Evolutionary conservation across 2,797 vertebrate genomes (phyloP).

Genomic region (Nannoperca australis): DNA sequence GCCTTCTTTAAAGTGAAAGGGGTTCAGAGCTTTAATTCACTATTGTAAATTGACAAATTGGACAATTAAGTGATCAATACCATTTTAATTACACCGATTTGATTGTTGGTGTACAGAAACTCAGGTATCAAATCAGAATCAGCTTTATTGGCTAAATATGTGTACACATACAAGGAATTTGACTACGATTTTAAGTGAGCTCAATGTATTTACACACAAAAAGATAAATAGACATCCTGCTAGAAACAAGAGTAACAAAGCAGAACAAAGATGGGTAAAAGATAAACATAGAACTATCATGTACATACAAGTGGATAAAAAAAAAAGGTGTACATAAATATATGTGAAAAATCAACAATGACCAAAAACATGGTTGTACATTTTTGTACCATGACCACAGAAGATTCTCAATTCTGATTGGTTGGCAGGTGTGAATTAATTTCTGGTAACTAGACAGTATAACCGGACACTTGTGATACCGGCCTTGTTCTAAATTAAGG

Average conservation of each 20-base stretch:
- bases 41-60: not conserved
- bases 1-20: conserved; percentile 4
- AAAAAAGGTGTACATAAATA: no score
- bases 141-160: no score
- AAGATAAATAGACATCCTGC: no score
- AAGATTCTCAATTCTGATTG: not conserved
- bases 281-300: no score
- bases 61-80: conserved; percentile 13
- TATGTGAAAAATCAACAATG: no score
- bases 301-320: no score
- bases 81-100: not conserved
- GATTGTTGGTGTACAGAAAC: not conserved
- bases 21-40: not conserved
- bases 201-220: no score
- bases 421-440: not conserved
- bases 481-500: not conserved
- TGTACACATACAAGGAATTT: no score
- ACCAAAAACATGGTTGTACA: not conserved
- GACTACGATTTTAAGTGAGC: no score
- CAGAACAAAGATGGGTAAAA: no score
- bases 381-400: not conserved
- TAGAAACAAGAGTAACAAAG: no score
- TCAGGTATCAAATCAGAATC: not conserved
- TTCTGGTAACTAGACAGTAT: not conserved
- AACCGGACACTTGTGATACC: not conserved